Conservation (phyloP, 2,888 invertebrate species). For the Helobdella robusta region DNA sequence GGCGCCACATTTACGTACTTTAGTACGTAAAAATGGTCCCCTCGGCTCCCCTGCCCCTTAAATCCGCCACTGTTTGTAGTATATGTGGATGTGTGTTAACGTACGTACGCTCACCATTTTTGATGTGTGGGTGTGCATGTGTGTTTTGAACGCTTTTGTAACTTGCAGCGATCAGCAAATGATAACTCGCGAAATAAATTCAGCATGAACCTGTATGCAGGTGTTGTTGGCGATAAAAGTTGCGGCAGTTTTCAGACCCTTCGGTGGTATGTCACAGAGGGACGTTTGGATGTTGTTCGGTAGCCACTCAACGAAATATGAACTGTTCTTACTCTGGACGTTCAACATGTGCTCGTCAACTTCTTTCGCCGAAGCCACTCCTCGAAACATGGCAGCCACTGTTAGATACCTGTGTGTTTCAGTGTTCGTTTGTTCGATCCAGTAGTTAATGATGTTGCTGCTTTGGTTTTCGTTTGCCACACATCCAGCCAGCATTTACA, state of each 20-base stretch:
- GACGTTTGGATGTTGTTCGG: slow-evolving; percentile 32
- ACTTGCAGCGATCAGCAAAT: too few relatives aligned
- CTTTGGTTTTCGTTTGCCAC: too few relatives aligned
- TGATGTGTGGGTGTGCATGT: too few relatives aligned
- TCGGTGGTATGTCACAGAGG: slow-evolving; percentile 57
- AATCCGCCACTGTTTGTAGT: too few relatives aligned
- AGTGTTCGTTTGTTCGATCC: background rate
- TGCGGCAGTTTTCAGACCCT: slow-evolving; percentile 78
- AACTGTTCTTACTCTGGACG: slow-evolving; percentile 53
- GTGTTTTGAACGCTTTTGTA: too few relatives aligned
- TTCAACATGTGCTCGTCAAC: slow-evolving; percentile 56
- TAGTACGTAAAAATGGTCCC: too few relatives aligned
- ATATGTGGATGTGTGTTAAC: too few relatives aligned
- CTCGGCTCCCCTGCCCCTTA: too few relatives aligned
- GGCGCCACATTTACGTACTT: too few relatives aligned
- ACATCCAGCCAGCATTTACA: too few relatives aligned
- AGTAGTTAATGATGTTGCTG: background rate
- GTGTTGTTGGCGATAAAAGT: slow-evolving; percentile 67
- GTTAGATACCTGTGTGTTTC: slow-evolving; percentile 43
- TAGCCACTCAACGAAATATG: slow-evolving; percentile 35
- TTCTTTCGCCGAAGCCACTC: slow-evolving; percentile 47
- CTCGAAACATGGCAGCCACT: slow-evolving; percentile 51
- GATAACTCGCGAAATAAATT: too few relatives aligned
- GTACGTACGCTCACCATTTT: too few relatives aligned
- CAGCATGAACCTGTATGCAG: slow-evolving; percentile 40